Base-by-base conservation (phyloP, 2,888 invertebrate genomes). In the Salpingus planirostris region DNA sequence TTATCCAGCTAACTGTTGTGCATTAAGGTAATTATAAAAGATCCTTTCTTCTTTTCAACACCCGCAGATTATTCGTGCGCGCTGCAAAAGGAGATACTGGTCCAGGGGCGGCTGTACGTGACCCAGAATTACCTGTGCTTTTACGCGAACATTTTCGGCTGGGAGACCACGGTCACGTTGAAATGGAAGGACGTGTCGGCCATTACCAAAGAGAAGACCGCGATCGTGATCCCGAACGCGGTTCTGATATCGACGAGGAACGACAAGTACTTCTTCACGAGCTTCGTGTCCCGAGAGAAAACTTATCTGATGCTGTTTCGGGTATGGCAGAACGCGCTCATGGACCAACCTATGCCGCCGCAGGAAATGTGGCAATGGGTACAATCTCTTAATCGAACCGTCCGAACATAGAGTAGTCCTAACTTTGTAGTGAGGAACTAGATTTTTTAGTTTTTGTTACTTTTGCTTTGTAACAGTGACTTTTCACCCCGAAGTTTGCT, bases 11-110 rank as follows among this genome's bases (percentile, higher is more conserved):
- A n/a, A n/a, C n/a, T n/a, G n/a, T n/a, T n/a, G n/a, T n/a, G n/a
- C n/a, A n/a, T n/a, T n/a, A n/a, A n/a, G n/a, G n/a, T n/a, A n/a
- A n/a, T n/a, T n/a, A n/a, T n/a, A n/a, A n/a, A n/a, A n/a, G n/a
- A n/a, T n/a, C n/a, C n/a, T n/a, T n/a, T n/a, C n/a, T n/a, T n/a
- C n/a, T n/a, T n/a, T n/a, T n/a, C n/a, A n/a, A n/a, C n/a, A n/a
- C n/a, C n/a, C n/a, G n/a, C 66, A 95, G 96, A 96, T 70, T 97
- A 96, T 68, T 91, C 95, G 10, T 96, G 96, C 70, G 96, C 96
- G 5, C 71, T 95, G 23, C 96, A 96, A 64, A 85, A 88, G 58
- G 96, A 97, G 62, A 95, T 97, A 57, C 71, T 97, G 40, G 85
- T 89, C 4, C 97, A 97, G 62, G 97, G 97, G 10, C 78, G 96